These are phyloP conservation scores for Heliopora coerulea DNA, from an alignment of 92 coral and sea anemone genomes.

Conservation along the genomic window DNA sequence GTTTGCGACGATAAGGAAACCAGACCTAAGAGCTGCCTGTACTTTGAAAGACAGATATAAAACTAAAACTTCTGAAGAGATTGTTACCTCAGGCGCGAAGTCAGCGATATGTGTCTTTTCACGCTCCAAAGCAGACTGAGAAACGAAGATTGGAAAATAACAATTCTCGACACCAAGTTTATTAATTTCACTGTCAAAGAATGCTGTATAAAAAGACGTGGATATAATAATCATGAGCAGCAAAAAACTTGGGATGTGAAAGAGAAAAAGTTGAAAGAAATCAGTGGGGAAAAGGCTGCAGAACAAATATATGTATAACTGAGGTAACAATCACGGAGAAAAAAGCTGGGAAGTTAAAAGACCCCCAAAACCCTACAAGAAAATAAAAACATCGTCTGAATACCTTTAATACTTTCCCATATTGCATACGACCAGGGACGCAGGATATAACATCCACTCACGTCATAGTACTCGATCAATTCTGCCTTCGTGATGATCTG, in stretches of 20 bases:
- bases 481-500: conserved; percentile 87
- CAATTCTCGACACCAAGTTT: conserved; percentile 98
- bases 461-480: conserved; percentile 96
- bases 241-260: too few species aligned
- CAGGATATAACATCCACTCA: conserved; percentile 92
- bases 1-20: too few species aligned
- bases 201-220: too few species aligned
- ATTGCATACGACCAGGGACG: conserved; percentile 95
- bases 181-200: conserved; percentile 87
- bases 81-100: conserved; percentile 91
- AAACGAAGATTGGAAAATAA: conserved; percentile 96
- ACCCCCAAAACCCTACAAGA: neutral
- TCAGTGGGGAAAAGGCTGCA: too few species aligned
- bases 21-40: too few species aligned
- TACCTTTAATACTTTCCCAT: conserved; percentile 95
- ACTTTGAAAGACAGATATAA: too few species aligned
- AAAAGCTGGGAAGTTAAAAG: neutral
- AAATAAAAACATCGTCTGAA: neutral
- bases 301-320: too few species aligned
- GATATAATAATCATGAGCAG: too few species aligned
- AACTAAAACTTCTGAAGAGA: too few species aligned
- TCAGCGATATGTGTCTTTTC: conserved; percentile 95
- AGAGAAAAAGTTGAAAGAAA: too few species aligned
- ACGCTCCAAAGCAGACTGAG: conserved; percentile 89
- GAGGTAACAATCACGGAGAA: too few species aligned